phyloP scores from a whole-genome alignment of 2,888 invertebrate genomes.

The Cylloceria caligata region DNA sequence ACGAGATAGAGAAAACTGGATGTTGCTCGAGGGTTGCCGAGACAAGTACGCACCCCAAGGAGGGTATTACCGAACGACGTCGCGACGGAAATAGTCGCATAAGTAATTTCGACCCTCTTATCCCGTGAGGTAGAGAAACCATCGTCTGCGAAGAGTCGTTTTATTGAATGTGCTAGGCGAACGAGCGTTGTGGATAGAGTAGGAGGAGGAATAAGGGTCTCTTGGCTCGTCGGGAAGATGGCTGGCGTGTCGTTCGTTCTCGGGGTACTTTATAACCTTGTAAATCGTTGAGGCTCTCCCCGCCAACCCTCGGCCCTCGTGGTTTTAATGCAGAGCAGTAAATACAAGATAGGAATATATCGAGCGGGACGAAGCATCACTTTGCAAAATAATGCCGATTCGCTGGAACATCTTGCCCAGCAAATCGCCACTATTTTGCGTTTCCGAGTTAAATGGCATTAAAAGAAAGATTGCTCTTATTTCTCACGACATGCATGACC shows the following conservation, averaged over 20 bases:
- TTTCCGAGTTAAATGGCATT: slow-evolving; percentile 44
- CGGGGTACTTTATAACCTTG: slow-evolving; percentile 68
- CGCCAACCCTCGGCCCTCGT: slow-evolving; percentile 13
- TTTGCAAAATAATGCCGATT: slow-evolving; percentile 60
- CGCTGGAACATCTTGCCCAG: slow-evolving; percentile 35
- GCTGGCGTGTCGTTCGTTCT: slow-evolving; percentile 63
- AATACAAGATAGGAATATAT: slow-evolving; percentile 62
- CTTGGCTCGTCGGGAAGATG: slow-evolving; percentile 63
- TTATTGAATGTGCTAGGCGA: slow-evolving; percentile 65
- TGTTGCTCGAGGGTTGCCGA: slow-evolving; percentile 38
- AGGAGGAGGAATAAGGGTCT: slow-evolving; percentile 54
- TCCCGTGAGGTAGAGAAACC: slow-evolving; percentile 51
- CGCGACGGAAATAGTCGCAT: slow-evolving; percentile 68
- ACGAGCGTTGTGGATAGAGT: slow-evolving; percentile 25
- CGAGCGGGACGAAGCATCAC: slow-evolving; percentile 40
- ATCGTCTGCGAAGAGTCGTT: slow-evolving; percentile 67
- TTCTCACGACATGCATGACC: slow-evolving; percentile 29
- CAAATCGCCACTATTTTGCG: no score
- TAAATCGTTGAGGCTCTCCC: slow-evolving; percentile 66
- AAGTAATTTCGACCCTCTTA: slow-evolving; percentile 68
- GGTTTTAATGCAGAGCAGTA: slow-evolving; percentile 59
- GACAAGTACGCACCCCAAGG: slow-evolving; percentile 51
- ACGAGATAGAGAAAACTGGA: slow-evolving; percentile 47
- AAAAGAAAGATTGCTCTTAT: slow-evolving; percentile 50
- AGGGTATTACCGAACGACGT: slow-evolving; percentile 59